phyloP scores from a whole-genome alignment of 2,888 invertebrate genomes.

The Epirrita christyi region DNA sequence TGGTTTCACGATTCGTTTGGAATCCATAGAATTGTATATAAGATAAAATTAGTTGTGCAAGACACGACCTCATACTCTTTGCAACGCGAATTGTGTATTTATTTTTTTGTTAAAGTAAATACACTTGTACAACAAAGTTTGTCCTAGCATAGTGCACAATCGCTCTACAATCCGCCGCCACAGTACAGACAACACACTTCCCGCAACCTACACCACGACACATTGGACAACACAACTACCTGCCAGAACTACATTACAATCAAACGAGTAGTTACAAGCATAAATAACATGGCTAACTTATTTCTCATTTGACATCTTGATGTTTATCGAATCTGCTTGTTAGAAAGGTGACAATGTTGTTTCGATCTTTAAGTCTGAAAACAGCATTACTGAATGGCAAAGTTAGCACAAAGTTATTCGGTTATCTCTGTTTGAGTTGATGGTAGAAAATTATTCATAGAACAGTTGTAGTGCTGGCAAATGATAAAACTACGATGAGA shows the following conservation, averaged over 20 bases:
- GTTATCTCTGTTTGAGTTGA: slow-evolving; percentile 26
- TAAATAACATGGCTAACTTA: slow-evolving; percentile 45
- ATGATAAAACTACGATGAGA: slow-evolving; percentile 12
- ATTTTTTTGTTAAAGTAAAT: no score
- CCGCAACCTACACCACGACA: slow-evolving; percentile 27
- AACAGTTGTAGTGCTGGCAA: slow-evolving; percentile 35
- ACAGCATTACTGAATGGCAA: slow-evolving; percentile 44
- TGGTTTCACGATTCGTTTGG: no score
- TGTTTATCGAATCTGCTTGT: slow-evolving; percentile 50
- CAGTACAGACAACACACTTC: slow-evolving; percentile 18
- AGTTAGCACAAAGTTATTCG: slow-evolving; percentile 56
- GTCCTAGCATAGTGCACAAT: slow-evolving; percentile 4
- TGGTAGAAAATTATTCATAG: slow-evolving; percentile 17
- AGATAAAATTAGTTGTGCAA: no score
- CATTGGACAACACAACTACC: slow-evolving; percentile 37
- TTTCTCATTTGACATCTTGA: slow-evolving; percentile 39
- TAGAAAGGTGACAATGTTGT: slow-evolving; percentile 46
- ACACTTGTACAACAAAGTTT: no score
- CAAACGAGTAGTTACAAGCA: slow-evolving; percentile 41
- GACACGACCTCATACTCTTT: no score
- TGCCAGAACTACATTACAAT: slow-evolving; percentile 31
- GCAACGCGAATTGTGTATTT: no score
- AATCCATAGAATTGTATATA: no score
- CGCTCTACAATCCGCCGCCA: slow-evolving; percentile 22
- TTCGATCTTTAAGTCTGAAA: slow-evolving; percentile 49